Base-by-base conservation (phyloP, 92 coral and sea anemone species). In the Meandrina meandrites region DNA sequence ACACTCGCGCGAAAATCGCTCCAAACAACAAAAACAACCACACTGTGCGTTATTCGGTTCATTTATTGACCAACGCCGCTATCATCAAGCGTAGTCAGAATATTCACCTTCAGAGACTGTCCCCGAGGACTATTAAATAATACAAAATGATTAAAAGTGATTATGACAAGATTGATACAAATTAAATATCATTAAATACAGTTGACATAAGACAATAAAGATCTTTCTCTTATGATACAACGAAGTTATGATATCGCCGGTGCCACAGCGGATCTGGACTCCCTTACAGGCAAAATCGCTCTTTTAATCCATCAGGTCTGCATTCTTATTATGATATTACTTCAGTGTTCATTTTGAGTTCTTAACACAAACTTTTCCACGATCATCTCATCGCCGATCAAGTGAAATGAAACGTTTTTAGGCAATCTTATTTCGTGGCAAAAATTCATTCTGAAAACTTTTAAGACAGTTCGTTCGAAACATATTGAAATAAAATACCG, bases 71-170 rank as follows among this genome's bases (percentile, higher is more conserved):
- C 83, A 36, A 24, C 51, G 47, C 27, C 1, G 18, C 82, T 31
- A 54, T 21, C 82, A 79, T 54, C 82, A 54, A 17, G 83, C n/a
- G 47, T 36, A 2, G 24, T 73, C 17, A 36, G 32, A 37, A 40
- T 64, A 24, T 35, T 24, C 36, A 40, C 84, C 56, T 58, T 22
- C 30, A 18, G 48, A 18, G 48, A 35, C 78, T 79, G 30, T n/a
- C 84, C 74, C 36, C 42, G 37, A 8, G 27, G 57, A 64, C 74
- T 64, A 62, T 80, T 80, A 80, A 80, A 80, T 80, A 80, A 80
- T 60, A 80, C 28, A 80, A 80, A 66, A 80, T 80, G 47, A 80
- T 66, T 80, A 12, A 80, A 62, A 36, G 73, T 37, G 75, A 62
- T 80, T 21, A 15, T 16, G 18, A 37, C 17, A 27, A 3, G 40